Conservation (phyloP, 1,140 invertebrate genomes). For the Drosophila mojavensis region DNA sequence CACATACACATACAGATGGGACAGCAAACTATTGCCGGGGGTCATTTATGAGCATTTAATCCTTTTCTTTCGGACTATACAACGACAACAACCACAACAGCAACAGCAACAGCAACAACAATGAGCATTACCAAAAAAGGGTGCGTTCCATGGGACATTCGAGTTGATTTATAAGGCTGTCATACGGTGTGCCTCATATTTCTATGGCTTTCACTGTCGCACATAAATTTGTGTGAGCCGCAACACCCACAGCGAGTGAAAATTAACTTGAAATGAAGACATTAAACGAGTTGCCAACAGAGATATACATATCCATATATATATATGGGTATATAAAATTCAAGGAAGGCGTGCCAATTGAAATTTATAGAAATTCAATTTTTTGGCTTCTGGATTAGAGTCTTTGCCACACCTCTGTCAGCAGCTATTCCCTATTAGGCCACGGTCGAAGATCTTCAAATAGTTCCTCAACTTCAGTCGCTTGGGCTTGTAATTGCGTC, state of each 20-base stretch:
- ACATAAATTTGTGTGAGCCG: constrained; percentile 48
- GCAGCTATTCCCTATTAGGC: constrained; percentile 23
- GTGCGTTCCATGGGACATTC: constrained; percentile 58
- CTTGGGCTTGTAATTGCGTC: constrained; percentile 21
- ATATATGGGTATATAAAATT: background rate
- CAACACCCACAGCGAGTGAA: constrained; percentile 58
- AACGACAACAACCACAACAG: constrained; percentile 42
- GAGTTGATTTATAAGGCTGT: constrained; percentile 63
- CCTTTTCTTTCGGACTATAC: constrained; percentile 54
- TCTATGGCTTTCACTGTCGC: constrained; percentile 76
- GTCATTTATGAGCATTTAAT: constrained; percentile 69
- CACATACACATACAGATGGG: background rate
- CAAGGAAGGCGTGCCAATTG: constrained; percentile 52
- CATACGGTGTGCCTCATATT: constrained; percentile 54
- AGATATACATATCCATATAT: background rate
- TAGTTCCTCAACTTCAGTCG: constrained; percentile 9
- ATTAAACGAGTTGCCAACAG: constrained; percentile 48
- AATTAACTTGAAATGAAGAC: constrained; percentile 68
- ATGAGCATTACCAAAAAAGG: constrained; percentile 53
- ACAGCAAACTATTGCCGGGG: constrained; percentile 37
- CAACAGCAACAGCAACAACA: constrained; percentile 29
- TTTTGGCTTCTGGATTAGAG: constrained; percentile 57
- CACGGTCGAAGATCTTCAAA: background rate
- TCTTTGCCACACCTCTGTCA: constrained; percentile 20
- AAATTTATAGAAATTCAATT: constrained; percentile 53